phyloP scores from a whole-genome alignment of 2,888 invertebrate species.

The Drosophila eohydei region DNA sequence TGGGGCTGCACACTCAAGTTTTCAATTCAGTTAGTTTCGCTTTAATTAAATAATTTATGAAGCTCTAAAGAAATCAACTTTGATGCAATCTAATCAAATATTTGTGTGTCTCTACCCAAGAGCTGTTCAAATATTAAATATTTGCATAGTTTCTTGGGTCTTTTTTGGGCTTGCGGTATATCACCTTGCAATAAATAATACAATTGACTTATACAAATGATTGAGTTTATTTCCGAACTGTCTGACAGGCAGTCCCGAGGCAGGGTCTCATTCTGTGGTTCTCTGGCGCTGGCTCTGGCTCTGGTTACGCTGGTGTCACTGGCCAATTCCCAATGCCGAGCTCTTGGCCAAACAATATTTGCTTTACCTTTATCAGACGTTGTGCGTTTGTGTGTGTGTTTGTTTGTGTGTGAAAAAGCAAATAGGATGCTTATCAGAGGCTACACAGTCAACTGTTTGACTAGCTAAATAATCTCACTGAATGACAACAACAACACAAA shows the following conservation, averaged over 20 bases:
- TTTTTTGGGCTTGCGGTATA: constrained; percentile 21
- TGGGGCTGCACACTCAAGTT: background rate
- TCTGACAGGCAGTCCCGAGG: constrained; percentile 7
- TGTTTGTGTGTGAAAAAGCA: constrained; percentile 13
- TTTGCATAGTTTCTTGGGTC: constrained; percentile 26
- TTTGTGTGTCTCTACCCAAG: constrained; percentile 14
- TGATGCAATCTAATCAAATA: constrained; percentile 17
- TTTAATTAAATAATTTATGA: constrained; percentile 9
- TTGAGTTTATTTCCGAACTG: constrained; percentile 29
- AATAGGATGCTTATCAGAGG: constrained; percentile 40
- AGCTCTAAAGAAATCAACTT: background rate
- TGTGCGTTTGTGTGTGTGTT: background rate
- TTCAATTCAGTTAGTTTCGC: background rate
- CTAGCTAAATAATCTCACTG: constrained; percentile 28
- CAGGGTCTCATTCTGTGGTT: background rate
- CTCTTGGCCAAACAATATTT: constrained; percentile 35
- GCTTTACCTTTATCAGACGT: constrained; percentile 26
- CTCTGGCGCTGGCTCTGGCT: constrained; percentile 1
- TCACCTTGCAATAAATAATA: constrained; percentile 35
- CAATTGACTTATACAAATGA: constrained; percentile 34
- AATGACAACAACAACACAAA: constrained; percentile 21
- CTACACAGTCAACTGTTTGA: constrained; percentile 23
- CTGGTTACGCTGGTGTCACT: constrained; percentile 23
- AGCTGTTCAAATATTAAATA: constrained; percentile 46
- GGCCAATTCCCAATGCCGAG: constrained; percentile 40